A percentile compares a stretch with the other conserved stretches of the same genome.
These are phyloP conservation scores for Monoplex corrugatus DNA, from an alignment of 2,888 invertebrate genomes.

Conservation along the genomic window DNA sequence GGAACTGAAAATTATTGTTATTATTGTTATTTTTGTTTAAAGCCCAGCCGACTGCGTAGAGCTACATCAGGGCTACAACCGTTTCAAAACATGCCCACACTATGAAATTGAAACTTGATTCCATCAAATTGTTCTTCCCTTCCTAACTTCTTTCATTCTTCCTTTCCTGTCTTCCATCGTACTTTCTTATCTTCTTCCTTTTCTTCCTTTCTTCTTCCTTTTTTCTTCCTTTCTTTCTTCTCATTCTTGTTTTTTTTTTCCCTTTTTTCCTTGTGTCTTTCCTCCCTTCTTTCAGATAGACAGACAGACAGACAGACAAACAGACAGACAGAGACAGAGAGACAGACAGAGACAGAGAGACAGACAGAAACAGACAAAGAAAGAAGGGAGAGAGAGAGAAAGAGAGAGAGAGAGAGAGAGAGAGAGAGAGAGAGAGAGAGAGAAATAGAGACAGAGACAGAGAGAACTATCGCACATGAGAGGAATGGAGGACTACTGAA, in stretches of 20 bases:
- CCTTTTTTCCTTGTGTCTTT: too few species aligned
- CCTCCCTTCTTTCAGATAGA: too few species aligned
- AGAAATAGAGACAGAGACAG: neutral
- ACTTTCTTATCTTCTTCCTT: neutral
- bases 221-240: too few species aligned
- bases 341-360: slow-evolving; percentile 6
- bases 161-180: too few species aligned
- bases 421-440: neutral
- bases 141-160: slow-evolving; percentile 4
- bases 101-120: neutral
- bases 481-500: neutral
- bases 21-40: too few species aligned
- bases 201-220: too few species aligned
- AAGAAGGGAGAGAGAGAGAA: neutral
- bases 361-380: slow-evolving; percentile 11
- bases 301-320: too few species aligned
- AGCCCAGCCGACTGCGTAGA: neutral
- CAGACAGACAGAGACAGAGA: too few species aligned
- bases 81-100: neutral
- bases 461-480: neutral
- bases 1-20: too few species aligned
- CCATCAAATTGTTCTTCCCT: slow-evolving; percentile 1
- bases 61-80: neutral
- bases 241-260: too few species aligned
- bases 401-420: neutral